Percentiles rank a stretch among this genome's conserved stretches.
These are phyloP conservation scores for Drosophila biarmipes DNA, from an alignment of 1,140 invertebrate genomes.

Conservation along the genomic window DNA sequence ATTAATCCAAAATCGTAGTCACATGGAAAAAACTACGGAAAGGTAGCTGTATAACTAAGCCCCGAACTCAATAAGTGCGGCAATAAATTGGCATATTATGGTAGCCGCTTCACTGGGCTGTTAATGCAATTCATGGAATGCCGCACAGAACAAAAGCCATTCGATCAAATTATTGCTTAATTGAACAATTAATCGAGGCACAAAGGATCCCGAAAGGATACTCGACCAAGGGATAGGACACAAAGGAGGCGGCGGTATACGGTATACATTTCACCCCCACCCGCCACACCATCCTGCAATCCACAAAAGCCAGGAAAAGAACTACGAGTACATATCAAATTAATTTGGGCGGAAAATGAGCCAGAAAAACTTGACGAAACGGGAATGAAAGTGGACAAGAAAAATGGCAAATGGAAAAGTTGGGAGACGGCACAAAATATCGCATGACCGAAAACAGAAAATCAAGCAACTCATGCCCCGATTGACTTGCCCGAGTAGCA, in stretches of 20 bases:
- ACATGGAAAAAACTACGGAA: neutral
- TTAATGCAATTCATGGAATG: constrained; percentile 41
- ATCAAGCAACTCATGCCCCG: constrained; percentile 72
- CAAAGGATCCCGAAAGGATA: constrained; percentile 37
- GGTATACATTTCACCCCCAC: constrained; percentile 52
- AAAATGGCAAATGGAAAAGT: constrained; percentile 31
- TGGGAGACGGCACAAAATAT: constrained; percentile 52
- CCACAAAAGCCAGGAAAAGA: constrained; percentile 10
- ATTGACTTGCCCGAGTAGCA: constrained; percentile 61
- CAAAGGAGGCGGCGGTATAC: constrained; percentile 8
- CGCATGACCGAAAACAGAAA: constrained; percentile 74
- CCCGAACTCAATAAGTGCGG: neutral
- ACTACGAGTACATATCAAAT: constrained; percentile 64
- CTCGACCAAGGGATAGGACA: neutral
- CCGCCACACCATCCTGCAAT: neutral
- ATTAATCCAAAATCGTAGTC: neutral
- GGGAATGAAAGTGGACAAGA: constrained; percentile 36
- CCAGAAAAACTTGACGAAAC: constrained; percentile 35
- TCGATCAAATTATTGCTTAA: constrained; percentile 71
- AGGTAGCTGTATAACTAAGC: constrained; percentile 2
- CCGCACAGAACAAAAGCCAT: constrained; percentile 51
- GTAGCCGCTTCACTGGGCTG: constrained; percentile 15
- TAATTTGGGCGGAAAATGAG: constrained; percentile 63
- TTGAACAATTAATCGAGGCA: constrained; percentile 76
- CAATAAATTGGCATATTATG: constrained; percentile 42